Evolutionary conservation across 2,888 invertebrate species (phyloP), one percentile per base, ranked within the genome.

Genomic region (Trachelus troglodyta): DNA sequence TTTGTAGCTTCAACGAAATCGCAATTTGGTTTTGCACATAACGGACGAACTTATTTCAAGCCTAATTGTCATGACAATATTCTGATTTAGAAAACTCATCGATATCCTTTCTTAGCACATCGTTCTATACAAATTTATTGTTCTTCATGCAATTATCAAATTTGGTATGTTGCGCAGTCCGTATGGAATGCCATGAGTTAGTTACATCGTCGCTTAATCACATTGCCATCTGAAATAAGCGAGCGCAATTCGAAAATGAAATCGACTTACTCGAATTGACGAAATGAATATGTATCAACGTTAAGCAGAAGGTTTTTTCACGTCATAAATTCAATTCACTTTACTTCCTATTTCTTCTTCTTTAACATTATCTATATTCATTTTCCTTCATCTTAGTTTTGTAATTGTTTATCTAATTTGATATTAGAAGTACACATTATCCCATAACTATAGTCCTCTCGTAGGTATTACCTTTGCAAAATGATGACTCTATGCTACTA

Each of bases 251-350:
- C 31, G 12, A 34, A 71, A 71, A 31, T 34, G 71, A 71, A 74
- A 79, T 78, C 78, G 68, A 77, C 75, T 77, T 81, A 74, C 79
- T 81, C 78, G 75, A 81, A 81, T 81, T 79, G 76, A 77, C 77
- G 79, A 78, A 79, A 81, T 81, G 79, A 81, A 76, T 75, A 30
- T 12, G 31, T 31, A 11, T 31, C 12, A 31, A 71, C 31, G 12
- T 34, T 31, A 34, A 71, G 34, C 1, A 71, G 31, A 34, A 31
- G 71, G 0, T 71, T 71, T 31, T 34, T 71, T 1, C 6, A 71
- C 71, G 23, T 15, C 31, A 9, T 23, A 12, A 56, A 56, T 23
- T 40, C 23, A 40, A 1, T 56, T 23, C 56, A 56, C 23, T 56
- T 56, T 9, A 23, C 1, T 71, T 31, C 71, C 34, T 33, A 15